Evolutionary conservation across 2,797 vertebrate genomes (phyloP), one percentile per base, ranked within the genome.

Genomic region (Lutra lutra): DNA sequence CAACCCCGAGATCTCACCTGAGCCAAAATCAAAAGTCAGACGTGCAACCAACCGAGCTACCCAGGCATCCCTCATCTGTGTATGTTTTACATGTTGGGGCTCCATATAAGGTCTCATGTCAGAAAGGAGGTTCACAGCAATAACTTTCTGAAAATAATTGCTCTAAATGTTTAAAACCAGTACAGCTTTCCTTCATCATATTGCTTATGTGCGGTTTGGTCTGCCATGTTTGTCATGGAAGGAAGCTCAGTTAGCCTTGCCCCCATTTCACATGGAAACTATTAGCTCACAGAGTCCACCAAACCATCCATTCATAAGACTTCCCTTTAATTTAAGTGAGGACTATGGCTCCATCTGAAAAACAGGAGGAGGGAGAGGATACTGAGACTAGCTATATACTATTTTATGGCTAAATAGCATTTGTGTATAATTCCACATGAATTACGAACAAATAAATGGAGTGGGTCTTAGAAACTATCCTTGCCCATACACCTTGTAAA

Each of bases 171-270:
- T 73, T 86, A 35, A 86, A 68, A 54, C 3, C 77, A 40, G 43
- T 5, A 7, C 4, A 54, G 23, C 60, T 78, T 91, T 40, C 58
- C 23, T 80, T 91, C 27, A 48, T 68, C 13, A 21, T 58, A 29
- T 62, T 68, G 29, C 7, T 86, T 54, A 18, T 7, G 1, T 40
- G 32, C 7, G 4, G 3, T 46, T 84, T 48, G 32, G 9, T 70
- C 27, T 86, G 11, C 66, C 20, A 1, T 40, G 9, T 13, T 77
- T 51, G 64, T 1, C 18, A 1, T 35, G 48, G 32, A 82, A 51
- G 7, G 38, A 58, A 20, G 14, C 18, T 48, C 0, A 0, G 40
- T 29, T 10, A 8, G 7, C 12, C 43, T 32, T 12, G 0, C 2
- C 29, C 46, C 17, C 35, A 58, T 93, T 86, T 70, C 25, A 46